These are phyloP conservation scores for Rhopalosiphum maidis DNA, from an alignment of 1,140 invertebrate species.

Conservation along the genomic window DNA sequence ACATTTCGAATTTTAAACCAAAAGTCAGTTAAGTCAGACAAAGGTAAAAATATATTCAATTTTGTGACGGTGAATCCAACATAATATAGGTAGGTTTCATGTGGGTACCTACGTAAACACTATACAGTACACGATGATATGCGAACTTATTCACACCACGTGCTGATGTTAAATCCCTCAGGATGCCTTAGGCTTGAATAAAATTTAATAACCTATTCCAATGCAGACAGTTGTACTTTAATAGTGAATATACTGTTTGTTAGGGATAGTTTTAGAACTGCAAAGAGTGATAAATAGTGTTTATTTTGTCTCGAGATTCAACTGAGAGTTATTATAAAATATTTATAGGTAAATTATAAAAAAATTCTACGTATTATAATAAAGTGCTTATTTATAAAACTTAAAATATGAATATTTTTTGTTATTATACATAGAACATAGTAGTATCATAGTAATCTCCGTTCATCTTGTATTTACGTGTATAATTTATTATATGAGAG, in stretches of 20 bases:
- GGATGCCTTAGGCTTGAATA: conserved; percentile 17
- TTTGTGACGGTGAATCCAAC: background rate
- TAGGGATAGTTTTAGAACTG: background rate
- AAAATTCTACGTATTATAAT: background rate
- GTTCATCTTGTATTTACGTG: too few relatives aligned
- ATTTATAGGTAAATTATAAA: background rate
- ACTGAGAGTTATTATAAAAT: background rate
- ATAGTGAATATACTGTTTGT: background rate
- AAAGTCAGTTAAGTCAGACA: background rate
- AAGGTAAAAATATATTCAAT: conserved; percentile 13
- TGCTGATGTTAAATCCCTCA: background rate
- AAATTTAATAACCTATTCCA: conserved; percentile 19
- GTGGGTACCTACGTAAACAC: background rate
- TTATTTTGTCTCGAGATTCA: background rate
- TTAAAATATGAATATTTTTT: background rate
- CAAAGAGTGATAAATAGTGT: background rate
- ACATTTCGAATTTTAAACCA: background rate
- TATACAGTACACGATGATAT: conserved; percentile 2
- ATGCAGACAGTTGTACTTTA: conserved; percentile 19
- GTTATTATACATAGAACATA: too few relatives aligned
- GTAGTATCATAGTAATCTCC: too few relatives aligned
- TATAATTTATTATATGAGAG: background rate
- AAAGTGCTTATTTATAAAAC: background rate
- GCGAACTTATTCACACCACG: conserved; percentile 21
- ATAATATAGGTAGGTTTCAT: background rate